Evolutionary conservation across 2,113 vertebrate genomes (phyloP).

Genomic region (Ancistrus triradiatus): DNA sequence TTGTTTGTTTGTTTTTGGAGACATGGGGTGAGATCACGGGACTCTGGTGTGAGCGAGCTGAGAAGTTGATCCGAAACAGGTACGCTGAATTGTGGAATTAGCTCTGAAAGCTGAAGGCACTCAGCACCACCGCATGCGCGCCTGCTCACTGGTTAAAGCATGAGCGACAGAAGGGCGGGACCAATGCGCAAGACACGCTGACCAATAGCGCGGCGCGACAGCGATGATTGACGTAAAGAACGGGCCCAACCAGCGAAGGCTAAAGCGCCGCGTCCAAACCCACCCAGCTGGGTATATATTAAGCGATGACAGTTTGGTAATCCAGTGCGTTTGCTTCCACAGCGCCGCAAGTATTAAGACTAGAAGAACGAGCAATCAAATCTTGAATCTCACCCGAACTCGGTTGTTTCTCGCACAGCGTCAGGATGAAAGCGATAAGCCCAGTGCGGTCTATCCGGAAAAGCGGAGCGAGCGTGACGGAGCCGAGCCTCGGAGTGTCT

Average conservation of each 20-base stretch:
- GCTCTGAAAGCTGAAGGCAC: slow-evolving; percentile 64
- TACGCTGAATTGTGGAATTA: slow-evolving; percentile 76
- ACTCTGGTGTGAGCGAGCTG: slow-evolving; percentile 60
- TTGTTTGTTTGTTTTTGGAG: neutral
- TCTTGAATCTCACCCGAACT: neutral
- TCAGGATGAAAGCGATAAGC: slow-evolving; percentile 95
- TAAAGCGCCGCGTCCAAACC: slow-evolving; percentile 51
- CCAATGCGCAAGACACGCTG: neutral
- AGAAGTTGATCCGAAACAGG: slow-evolving; percentile 74
- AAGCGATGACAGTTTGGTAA: slow-evolving; percentile 64
- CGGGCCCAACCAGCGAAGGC: slow-evolving; percentile 52
- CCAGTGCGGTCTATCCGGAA: slow-evolving; percentile 90
- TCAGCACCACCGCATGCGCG: slow-evolving; percentile 59
- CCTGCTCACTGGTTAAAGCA: slow-evolving; percentile 65
- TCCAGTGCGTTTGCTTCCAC: slow-evolving; percentile 66
- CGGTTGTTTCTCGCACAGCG: slow-evolving; percentile 8
- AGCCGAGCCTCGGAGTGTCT: slow-evolving; percentile 89
- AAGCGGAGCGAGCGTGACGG: slow-evolving; percentile 76
- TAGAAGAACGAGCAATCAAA: slow-evolving; percentile 25
- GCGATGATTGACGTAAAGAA: slow-evolving; percentile 45
- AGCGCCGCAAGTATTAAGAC: slow-evolving; percentile 43
- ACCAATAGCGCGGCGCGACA: slow-evolving; percentile 34
- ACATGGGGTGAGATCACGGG: neutral
- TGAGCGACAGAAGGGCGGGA: slow-evolving; percentile 49
- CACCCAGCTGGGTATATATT: slow-evolving; percentile 68